Evolutionary conservation across 2,797 vertebrate species (phyloP).

Genomic region (Sorex maritimensis): DNA sequence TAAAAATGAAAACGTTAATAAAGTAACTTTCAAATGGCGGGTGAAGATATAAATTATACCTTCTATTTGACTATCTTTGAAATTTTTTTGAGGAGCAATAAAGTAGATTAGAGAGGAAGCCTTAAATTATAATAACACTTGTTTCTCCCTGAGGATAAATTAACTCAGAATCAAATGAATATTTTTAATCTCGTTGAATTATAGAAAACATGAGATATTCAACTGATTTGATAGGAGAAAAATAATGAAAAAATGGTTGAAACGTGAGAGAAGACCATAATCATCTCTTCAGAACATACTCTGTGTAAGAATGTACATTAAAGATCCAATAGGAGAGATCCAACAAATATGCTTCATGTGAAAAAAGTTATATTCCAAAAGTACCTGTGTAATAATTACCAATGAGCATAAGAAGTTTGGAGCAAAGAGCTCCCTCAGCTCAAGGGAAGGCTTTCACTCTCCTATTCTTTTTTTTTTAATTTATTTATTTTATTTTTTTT

Average conservation of each 20-base stretch:
- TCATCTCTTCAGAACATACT: neutral
- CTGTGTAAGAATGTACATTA: neutral
- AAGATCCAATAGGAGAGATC: neutral
- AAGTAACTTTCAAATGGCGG: conserved; percentile 7
- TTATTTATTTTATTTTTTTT: no score
- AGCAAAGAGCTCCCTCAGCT: neutral
- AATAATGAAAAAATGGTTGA: conserved; percentile 20
- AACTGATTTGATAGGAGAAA: neutral
- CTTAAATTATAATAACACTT: neutral
- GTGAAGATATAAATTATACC: neutral
- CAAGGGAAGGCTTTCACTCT: neutral
- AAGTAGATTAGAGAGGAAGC: neutral
- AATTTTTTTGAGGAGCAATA: conserved; percentile 28
- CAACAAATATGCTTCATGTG: neutral
- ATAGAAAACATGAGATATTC: neutral
- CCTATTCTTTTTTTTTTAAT: neutral
- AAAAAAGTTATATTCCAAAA: neutral
- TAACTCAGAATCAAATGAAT: conserved; percentile 46
- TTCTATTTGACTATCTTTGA: neutral
- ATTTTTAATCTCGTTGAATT: conserved; percentile 40
- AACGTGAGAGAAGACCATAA: neutral
- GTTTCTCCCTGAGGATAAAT: neutral
- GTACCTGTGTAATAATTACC: neutral
- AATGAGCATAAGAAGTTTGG: neutral
- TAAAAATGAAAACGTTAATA: neutral